These are phyloP conservation scores for Drosophila quadrilineata DNA, from an alignment of 1,140 invertebrate genomes.

Conservation along the genomic window DNA sequence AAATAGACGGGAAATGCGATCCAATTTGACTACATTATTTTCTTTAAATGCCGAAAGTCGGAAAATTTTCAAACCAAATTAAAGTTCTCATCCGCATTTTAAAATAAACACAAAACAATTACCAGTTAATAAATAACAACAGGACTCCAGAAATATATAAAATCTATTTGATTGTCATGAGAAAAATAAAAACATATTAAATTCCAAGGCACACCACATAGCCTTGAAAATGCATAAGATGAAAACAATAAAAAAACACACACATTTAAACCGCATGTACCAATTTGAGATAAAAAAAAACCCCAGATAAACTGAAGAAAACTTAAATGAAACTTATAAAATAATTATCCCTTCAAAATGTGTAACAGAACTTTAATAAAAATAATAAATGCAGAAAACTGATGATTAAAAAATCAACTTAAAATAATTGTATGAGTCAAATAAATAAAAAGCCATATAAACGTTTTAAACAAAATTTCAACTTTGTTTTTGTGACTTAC, in stretches of 20 bases:
- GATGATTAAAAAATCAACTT: constrained; percentile 57
- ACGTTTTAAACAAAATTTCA: constrained; percentile 57
- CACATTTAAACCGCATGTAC: constrained; percentile 26
- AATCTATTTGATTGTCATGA: constrained; percentile 45
- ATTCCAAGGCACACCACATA: constrained; percentile 67
- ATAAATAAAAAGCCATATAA: constrained; percentile 79
- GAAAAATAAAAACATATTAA: constrained; percentile 24
- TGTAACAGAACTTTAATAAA: constrained; percentile 39
- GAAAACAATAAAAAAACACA: constrained; percentile 57
- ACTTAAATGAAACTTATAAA: constrained; percentile 41
- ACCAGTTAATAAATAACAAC: constrained; percentile 37
- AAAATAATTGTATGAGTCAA: constrained; percentile 68
- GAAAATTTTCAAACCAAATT: constrained; percentile 46
- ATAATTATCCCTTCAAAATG: constrained; percentile 15
- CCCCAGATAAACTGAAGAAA: constrained; percentile 14
- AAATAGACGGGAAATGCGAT: background rate
- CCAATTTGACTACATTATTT: no score
- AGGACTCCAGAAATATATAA: no score
- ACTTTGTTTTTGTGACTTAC: background rate
- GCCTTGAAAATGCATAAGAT: constrained; percentile 56
- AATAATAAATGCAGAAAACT: constrained; percentile 49
- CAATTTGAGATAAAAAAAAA: no score
- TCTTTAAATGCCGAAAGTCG: no score
- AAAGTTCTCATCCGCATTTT: constrained; percentile 46
- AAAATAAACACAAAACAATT: constrained; percentile 41